Base-by-base conservation (phyloP, 1,140 invertebrate genomes). In the Diachasma alloeum region DNA sequence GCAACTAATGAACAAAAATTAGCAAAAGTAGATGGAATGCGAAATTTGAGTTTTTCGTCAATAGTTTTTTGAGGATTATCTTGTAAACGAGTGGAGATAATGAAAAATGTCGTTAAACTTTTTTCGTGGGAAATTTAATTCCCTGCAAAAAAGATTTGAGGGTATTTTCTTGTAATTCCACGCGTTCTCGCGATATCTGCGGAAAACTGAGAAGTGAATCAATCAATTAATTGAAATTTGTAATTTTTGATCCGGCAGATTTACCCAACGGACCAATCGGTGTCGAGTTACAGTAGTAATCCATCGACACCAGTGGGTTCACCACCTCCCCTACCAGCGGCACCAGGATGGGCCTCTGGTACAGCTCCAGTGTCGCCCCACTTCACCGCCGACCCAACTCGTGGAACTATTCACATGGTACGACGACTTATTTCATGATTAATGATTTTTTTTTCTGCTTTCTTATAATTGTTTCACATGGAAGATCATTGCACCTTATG, bases 281-380 rank as follows among this genome's bases (percentile, higher is more conserved):
- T 91, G 93, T 94, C 86, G 88, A 97, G 96, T 91, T 98, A 97
- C 91, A 96, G 95, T 89, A 96, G 96, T 84, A 97, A 97, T 86
- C 96, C 96, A 80, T 94, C 94, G 81, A 96, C 95, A 42, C 95
- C 96, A 22, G 94, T 96, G 77, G 96, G 95, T 90, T 96, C 95
- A 76, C 95, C 96, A 59, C 95, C 94, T 74, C 96, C 94, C 72
- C 91, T 94, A 82, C 94, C 94, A 24, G 90, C 92, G 71, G 84
- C 87, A 13, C 87, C 91, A 36, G 89, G 87, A 39, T 92, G 91
- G 91, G 87, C 91, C 74, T 88, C 91, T 44, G 91, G 90, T 80
- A 89, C 90, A 22, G 87, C 89, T 15, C 90, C 89, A 63, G 91
- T 91, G 75, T 91, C 90, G 59, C 91, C 90, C 81, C 92, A 90